Percentiles rank a stretch among this genome's conserved stretches.
These are phyloP conservation scores for Drosophila suzukii DNA, from an alignment of 1,140 invertebrate genomes.

Conservation along the genomic window DNA sequence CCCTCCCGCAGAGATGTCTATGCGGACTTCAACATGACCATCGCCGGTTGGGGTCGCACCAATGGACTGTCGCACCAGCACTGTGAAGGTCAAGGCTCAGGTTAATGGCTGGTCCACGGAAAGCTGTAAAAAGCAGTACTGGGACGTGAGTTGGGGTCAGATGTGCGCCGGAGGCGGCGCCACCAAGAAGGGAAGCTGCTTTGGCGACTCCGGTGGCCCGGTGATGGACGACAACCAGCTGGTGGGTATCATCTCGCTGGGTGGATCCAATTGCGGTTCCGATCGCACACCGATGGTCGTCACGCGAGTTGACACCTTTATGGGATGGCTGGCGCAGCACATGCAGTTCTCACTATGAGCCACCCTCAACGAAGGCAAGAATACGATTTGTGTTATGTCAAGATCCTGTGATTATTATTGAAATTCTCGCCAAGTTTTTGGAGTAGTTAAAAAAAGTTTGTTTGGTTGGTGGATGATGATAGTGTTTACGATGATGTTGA, in stretches of 20 bases:
- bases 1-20: constrained; percentile 11
- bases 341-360: constrained; percentile 2
- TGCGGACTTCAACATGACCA: constrained; percentile 41
- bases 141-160: constrained; percentile 26
- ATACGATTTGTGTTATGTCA: constrained; percentile 12
- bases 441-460: constrained; percentile 36
- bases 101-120: constrained; percentile 16
- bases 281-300: constrained; percentile 44
- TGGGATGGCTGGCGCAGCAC: constrained; percentile 32
- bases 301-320: constrained; percentile 53
- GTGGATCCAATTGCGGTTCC: constrained; percentile 21
- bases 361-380: background rate
- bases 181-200: constrained; percentile 20
- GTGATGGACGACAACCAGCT: constrained; percentile 44
- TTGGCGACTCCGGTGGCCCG: constrained; percentile 58
- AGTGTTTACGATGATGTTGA: constrained; percentile 5
- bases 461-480: constrained; percentile 10
- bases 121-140: constrained; percentile 15
- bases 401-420: constrained; percentile 42
- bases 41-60: constrained; percentile 61
- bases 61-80: constrained; percentile 11
- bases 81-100: constrained; percentile 41
- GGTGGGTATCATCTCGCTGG: constrained; percentile 48
- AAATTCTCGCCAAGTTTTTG: constrained; percentile 30
- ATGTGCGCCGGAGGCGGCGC: constrained; percentile 50